Percentiles rank a stretch among this genome's conserved stretches.
phyloP scores from a whole-genome alignment of 2,888 invertebrate genomes.

The Megastigmus dorsalis region DNA sequence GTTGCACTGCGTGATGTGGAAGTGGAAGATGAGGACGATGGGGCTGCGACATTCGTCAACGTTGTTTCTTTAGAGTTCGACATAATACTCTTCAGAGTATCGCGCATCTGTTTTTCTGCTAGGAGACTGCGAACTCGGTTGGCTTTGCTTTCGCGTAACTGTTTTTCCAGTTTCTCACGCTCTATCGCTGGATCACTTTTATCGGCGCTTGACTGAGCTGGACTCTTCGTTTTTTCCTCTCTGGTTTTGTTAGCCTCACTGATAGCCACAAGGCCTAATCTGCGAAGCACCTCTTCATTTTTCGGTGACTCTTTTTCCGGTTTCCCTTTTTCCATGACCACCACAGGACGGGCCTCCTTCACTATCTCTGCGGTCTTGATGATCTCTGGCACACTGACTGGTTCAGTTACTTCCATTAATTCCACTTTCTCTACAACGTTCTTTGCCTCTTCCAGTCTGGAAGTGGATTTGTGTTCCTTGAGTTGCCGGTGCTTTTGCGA shows the following conservation, averaged over 20 bases:
- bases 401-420: not conserved
- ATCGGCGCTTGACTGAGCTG: slow-evolving; percentile 50
- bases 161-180: slow-evolving; percentile 67
- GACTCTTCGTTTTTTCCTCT: slow-evolving; percentile 58
- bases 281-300: slow-evolving; percentile 67
- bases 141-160: slow-evolving; percentile 68
- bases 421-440: not conserved
- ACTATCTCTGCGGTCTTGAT: not conserved
- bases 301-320: slow-evolving; percentile 53
- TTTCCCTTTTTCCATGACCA: not conserved
- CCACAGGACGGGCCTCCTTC: not conserved
- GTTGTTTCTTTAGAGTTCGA: slow-evolving; percentile 47
- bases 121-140: slow-evolving; percentile 67
- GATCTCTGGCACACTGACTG: not conserved
- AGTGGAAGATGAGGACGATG: slow-evolving; percentile 9
- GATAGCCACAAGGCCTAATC: slow-evolving; percentile 65
- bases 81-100: slow-evolving; percentile 65
- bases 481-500: slow-evolving; percentile 25
- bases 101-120: slow-evolving; percentile 70
- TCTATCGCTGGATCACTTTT: slow-evolving; percentile 57
- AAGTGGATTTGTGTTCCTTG: slow-evolving; percentile 27
- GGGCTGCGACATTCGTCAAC: not conserved
- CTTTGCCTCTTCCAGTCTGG: not conserved
- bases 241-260: slow-evolving; percentile 60
- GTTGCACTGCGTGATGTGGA: not conserved